These are phyloP conservation scores for Hydractinia echinata DNA, from an alignment of 30 jellyfish, hydroid and myxozoan genomes.

Conservation along the genomic window DNA sequence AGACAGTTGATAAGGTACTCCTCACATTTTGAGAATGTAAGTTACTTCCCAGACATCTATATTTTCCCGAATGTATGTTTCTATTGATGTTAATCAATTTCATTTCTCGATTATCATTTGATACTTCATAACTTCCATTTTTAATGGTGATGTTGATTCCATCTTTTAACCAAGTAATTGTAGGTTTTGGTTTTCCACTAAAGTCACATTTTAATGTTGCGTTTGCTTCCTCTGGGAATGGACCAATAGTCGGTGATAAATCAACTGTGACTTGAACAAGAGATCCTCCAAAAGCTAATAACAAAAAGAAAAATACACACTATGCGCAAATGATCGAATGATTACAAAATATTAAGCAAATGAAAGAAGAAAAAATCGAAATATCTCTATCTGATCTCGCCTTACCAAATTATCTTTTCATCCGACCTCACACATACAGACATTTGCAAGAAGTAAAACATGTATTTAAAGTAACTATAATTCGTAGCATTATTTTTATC, in stretches of 20 bases:
- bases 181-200: conserved; percentile 1
- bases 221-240: not conserved
- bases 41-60: conserved; percentile 13
- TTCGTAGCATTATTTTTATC: too few relatives aligned
- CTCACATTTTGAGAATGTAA: not conserved
- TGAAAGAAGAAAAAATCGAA: too few relatives aligned
- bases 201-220: not conserved
- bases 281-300: not conserved
- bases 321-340: not conserved
- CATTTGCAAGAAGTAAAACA: too few relatives aligned
- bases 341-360: not conserved
- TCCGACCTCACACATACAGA: too few relatives aligned
- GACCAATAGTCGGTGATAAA: not conserved
- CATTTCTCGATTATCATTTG: conserved; percentile 13
- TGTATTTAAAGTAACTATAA: too few relatives aligned
- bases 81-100: not conserved
- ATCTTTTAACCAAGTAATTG: conserved; percentile 19
- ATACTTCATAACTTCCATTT: conserved; percentile 3
- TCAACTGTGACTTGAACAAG: not conserved
- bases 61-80: conserved; percentile 1
- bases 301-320: not conserved
- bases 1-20: not conserved
- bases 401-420: too few relatives aligned
- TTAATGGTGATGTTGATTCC: conserved; percentile 2
- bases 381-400: not conserved